Percentiles rank a stretch among this genome's conserved stretches.
Evolutionary conservation across 2,113 vertebrate species (phyloP).

Genomic region (Scomber scombrus): DNA sequence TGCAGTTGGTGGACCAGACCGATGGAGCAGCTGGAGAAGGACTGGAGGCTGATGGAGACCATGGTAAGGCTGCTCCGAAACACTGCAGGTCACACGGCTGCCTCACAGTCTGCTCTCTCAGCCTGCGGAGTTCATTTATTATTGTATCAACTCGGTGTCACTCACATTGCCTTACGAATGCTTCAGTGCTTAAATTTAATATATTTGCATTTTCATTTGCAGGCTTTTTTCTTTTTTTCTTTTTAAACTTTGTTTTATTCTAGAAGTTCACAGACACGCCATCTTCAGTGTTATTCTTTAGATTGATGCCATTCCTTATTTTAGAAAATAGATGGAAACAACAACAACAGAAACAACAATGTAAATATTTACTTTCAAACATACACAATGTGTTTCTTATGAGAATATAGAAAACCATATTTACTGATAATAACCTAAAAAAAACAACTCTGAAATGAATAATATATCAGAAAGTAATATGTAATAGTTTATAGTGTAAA

Average conservation of each 20-base stretch:
- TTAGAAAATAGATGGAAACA: constrained; percentile 3
- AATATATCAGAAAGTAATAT: not conserved
- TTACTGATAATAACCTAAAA: not conserved
- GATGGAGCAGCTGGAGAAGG: constrained; percentile 90
- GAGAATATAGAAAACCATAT: not conserved
- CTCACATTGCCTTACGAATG: not conserved
- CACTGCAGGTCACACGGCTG: not conserved
- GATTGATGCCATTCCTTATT: not conserved
- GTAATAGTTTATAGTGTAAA: not conserved
- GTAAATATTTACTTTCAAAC: not conserved
- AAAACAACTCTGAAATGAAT: no score
- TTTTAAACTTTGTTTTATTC: not conserved
- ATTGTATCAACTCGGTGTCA: not conserved
- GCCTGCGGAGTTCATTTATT: not conserved
- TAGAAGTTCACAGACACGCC: not conserved
- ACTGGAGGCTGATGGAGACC: constrained; percentile 94
- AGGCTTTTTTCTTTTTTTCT: not conserved
- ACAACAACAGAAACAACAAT: no score
- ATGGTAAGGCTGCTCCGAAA: constrained; percentile 86
- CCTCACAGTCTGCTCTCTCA: not conserved
- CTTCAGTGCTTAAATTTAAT: not conserved
- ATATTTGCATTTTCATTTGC: not conserved
- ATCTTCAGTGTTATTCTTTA: not conserved
- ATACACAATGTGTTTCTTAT: not conserved
- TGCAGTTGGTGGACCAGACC: constrained; percentile 95